Conservation (phyloP, 2,113 vertebrate species). For the Pelmatolapia mariae region DNA sequence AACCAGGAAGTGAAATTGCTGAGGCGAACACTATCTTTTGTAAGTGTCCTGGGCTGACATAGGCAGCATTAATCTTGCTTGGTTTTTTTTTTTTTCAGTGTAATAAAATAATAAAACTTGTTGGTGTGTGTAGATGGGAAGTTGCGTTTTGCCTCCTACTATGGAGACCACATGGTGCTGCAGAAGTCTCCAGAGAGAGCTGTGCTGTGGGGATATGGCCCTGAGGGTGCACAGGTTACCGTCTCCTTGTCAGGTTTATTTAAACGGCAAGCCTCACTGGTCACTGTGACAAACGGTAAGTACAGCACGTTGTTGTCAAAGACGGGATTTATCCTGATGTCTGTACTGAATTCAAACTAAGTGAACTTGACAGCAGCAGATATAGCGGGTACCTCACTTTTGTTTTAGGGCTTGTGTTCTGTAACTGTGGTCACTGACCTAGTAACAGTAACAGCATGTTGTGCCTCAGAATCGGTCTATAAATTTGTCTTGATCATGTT, state of each 20-base stretch:
- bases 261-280: neutral
- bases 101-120: neutral
- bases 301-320: neutral
- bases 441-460: neutral
- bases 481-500: neutral
- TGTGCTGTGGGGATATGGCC: slow-evolving; percentile 82
- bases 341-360: neutral
- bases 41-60: neutral
- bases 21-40: neutral
- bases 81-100: neutral
- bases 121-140: slow-evolving; percentile 38
- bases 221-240: slow-evolving; percentile 40
- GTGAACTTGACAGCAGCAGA: neutral
- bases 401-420: neutral
- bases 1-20: neutral
- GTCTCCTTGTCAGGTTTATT: slow-evolving; percentile 48
- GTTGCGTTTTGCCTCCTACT: slow-evolving; percentile 82
- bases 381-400: neutral
- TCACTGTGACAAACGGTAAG: slow-evolving; percentile 52
- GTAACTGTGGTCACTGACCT: neutral
- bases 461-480: neutral
- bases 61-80: neutral
- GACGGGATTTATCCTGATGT: neutral
- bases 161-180: slow-evolving; percentile 84
- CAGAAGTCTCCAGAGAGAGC: slow-evolving; percentile 81